Base-by-base conservation (phyloP, 2,888 invertebrate genomes). In the Mythimna vitellina region DNA sequence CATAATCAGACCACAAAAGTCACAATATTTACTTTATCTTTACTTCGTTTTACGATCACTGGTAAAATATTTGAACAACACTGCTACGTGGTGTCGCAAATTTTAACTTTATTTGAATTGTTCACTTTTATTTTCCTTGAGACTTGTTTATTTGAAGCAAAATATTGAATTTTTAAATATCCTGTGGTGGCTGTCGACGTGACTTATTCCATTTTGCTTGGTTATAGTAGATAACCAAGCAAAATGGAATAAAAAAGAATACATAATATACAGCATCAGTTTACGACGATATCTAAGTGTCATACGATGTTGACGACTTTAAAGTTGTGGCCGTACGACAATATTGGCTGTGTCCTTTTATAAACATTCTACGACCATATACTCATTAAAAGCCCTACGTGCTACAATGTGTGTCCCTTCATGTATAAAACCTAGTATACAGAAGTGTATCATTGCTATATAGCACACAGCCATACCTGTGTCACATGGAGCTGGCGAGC, bases 11-110 rank as follows among this genome's bases (percentile, higher is more conserved):
- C 80, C 82, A 88, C 85, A 88, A 89, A 86, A 83, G 78, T 84
- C 85, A 84, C 84, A 86, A 88, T 88, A 86, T 92, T 90, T 88
- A 87, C 87, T 81, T 82, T 82, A 80, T 84, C 79, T 88, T 74
- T 87, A 87, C 82, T 90, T 86, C 86, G 78, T 90, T 92, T 93
- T 92, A 92, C 82, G 90, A 86, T 81, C 86, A 87, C 84, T 81
- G 83, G 74, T 80, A 86, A 89, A 89, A 89, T 88, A 88, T 87
- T 87, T 84, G 86, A 87, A 82, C 80, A 85, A 78, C 86, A 73
- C 74, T 84, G 84, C 85, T 84, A 85, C 84, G 82, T 82, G 80
- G 75, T 85, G 82, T 89, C 87, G 85, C 90, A 90, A 89, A 88
- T 89, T 85, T 87, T 84, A 76, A 76, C 78, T 80, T 85, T 83